These are phyloP conservation scores for Phalacrocorax aristotelis DNA, from an alignment of 2,113 vertebrate species.

Conservation along the genomic window DNA sequence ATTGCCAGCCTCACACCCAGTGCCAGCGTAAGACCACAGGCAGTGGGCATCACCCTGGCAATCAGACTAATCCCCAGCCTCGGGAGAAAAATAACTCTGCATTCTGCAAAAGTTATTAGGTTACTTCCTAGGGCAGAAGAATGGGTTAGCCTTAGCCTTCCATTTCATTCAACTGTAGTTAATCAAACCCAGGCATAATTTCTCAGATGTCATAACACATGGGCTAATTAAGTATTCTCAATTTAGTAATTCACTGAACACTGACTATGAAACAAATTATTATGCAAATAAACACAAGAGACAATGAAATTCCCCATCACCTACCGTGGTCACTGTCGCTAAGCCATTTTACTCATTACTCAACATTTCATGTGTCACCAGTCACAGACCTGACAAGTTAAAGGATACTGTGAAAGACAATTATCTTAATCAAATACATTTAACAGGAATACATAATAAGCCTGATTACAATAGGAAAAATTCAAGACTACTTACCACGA, in stretches of 20 bases:
- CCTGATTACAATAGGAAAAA: conserved; percentile 33
- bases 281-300: conserved; percentile 34
- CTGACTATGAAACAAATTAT: conserved; percentile 37
- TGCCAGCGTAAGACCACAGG: neutral
- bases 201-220: conserved; percentile 12
- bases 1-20: neutral
- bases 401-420: conserved; percentile 25
- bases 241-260: conserved; percentile 42
- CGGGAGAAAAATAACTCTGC: neutral
- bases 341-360: neutral
- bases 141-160: neutral
- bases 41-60: neutral
- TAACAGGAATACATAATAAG: conserved; percentile 17
- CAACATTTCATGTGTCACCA: conserved; percentile 17
- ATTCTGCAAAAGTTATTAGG: neutral
- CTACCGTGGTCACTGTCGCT: neutral
- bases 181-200: neutral
- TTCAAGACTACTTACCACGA: neutral
- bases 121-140: neutral
- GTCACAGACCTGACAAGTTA: conserved; percentile 14
- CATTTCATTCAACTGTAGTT: neutral
- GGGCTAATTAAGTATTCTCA: conserved; percentile 44
- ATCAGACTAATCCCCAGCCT: neutral
- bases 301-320: neutral
- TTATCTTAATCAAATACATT: conserved; percentile 5